Evolutionary conservation across 2,888 invertebrate genomes (phyloP).

Genomic region (Blomia tropicalis): DNA sequence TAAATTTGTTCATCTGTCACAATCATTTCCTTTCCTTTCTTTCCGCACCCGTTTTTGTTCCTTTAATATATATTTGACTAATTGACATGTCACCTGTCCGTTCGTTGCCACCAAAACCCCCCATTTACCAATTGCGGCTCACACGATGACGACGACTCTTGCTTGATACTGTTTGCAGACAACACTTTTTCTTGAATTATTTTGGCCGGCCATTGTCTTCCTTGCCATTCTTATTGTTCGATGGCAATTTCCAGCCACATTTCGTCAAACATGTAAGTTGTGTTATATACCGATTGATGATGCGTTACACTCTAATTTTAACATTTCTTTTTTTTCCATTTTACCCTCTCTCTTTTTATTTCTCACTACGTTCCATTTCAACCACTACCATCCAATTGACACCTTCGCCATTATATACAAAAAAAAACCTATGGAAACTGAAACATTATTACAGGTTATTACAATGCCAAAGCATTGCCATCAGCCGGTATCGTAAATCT

Average conservation of each 20-base stretch:
- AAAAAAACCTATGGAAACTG: no score
- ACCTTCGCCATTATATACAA: neutral
- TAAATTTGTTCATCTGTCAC: no score
- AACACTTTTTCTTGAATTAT: constrained; percentile 29
- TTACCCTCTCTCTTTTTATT: neutral
- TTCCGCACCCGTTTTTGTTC: no score
- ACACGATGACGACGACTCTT: no score
- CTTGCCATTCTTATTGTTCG: constrained; percentile 28
- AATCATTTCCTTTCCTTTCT: neutral
- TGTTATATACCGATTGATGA: no score
- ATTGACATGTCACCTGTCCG: no score
- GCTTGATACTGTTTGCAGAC: no score
- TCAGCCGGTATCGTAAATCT: constrained; percentile 30
- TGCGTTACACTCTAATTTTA: no score
- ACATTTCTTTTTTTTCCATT: neutral
- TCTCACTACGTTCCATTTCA: neutral
- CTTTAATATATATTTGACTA: neutral
- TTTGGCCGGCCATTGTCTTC: constrained; percentile 31
- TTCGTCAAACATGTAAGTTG: constrained; percentile 29
- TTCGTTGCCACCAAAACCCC: no score
- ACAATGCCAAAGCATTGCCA: constrained; percentile 30
- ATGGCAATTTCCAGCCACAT: constrained; percentile 28
- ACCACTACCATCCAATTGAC: neutral
- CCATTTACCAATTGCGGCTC: neutral
- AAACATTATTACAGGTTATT: constrained; percentile 29